Evolutionary conservation across 2,888 invertebrate species (phyloP), one percentile per base, ranked within the genome.

Genomic region (Xestia c-nigrum): DNA sequence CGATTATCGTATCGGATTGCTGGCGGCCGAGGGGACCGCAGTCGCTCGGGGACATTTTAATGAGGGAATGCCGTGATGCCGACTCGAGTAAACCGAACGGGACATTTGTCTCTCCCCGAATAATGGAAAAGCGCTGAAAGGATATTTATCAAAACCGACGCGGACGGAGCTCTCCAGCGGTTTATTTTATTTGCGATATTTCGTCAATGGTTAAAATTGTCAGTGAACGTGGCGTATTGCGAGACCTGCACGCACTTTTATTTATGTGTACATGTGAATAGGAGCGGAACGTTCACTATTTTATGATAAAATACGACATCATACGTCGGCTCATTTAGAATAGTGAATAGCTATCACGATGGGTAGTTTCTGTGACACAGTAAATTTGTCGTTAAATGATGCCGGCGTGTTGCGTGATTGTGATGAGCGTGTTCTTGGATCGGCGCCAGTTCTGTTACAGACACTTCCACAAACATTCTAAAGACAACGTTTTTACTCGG

Each of bases 11-110:
- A 90, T 92, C 90, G 92, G 90, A 92, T 91, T 88, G 83, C 85
- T 85, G 81, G 83, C 80, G 76, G 74, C 80, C 87, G 88, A 89
- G 91, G 92, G 91, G 91, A 90, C 92, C 89, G 90, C 91, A 87
- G 86, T 86, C 91, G 92, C 91, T 91, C 87, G 90, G 93, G 93
- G 92, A 93, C 90, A 89, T 93, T 94, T 94, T 95, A 94, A 95
- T 94, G 95, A 96, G 94, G 91, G 93, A 94, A 95, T 94, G 93
- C 91, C 94, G 94, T 94, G 95, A 92, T 91, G 91, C 89, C 90
- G 90, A 90, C 85, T 91, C 91, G 91, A 91, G 81, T 85, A 81
- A 87, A 88, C 70, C 81, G 72, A 87, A 83, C 91, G 92, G 91
- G 89, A 92, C 94, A 95, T 95, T 95, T 94, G 94, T 94, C 95